Evolutionary conservation across 1,140 invertebrate genomes (phyloP), one percentile per base, ranked within the genome.

Genomic region (Vanessa atalanta): DNA sequence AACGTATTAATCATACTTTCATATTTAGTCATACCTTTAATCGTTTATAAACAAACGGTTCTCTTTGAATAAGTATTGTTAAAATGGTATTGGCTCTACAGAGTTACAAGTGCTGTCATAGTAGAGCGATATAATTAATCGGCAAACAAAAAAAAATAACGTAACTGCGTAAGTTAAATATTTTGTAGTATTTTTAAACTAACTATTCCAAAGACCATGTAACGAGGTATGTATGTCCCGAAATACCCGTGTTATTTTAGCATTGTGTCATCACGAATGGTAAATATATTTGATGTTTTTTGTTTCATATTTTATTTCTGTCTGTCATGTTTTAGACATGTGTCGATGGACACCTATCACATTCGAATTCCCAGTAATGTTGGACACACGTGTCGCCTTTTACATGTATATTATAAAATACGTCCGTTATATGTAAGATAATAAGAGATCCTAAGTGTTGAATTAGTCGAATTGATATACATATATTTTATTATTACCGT

Each of bases 281-380:
- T 47, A 78, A 75, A 75, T 78, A 82, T 83, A 83, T 84, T 78
- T 70, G 76, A 80, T 81, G 73, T 83, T 83, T 65, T 79, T 84
- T 80, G 70, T 77, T 76, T 73, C 48, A 74, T 51, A 75, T 73
- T 71, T 75, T 86, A 84, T 86, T 87, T 87, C 73, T 71, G 84
- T 83, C 72, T 79, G 73, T 66, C 77, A 73, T 72, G 77, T 64
- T 72, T 43, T 75, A 71, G 64, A n/a, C 55, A 81, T 47, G 74
- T 81, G 85, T 70, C 78, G 85, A 87, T 81, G 51, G 83, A 87
- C 73, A 73, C 57, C 74, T 73, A 66, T 70, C 76, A 72, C 70
- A 55, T 67, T 14, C 57, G 53, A 75, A 16, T 68, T 76, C 69
- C 53, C 47, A 71, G 69, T 71, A 67, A 65, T 23, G 47, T 67